phyloP scores from a whole-genome alignment of 2,797 vertebrate species.

The Neostethus bicornis region DNA sequence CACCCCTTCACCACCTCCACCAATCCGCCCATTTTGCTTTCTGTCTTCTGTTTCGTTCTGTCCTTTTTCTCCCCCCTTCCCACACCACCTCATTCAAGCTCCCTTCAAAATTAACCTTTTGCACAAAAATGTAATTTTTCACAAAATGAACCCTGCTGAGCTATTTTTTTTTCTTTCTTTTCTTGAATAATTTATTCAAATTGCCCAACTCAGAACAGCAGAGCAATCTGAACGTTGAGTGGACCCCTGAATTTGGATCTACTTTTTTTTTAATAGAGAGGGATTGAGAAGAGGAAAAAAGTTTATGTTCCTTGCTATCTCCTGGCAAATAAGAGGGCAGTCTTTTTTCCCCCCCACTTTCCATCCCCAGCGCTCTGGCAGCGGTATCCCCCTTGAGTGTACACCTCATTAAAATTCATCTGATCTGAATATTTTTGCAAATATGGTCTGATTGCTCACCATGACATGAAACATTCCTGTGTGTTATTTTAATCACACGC shows the following conservation, averaged over 20 bases:
- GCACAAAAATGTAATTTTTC: slow-evolving; percentile 99
- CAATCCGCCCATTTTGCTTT: slow-evolving; percentile 41
- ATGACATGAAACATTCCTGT: slow-evolving; percentile 91
- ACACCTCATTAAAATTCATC: slow-evolving; percentile 99
- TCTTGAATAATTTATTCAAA: slow-evolving; percentile 99
- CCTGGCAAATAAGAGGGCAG: slow-evolving; percentile 96
- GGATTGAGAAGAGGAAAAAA: slow-evolving; percentile 75
- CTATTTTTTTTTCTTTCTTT: slow-evolving; percentile 78
- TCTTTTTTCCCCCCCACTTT: slow-evolving; percentile 55
- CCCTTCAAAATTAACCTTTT: slow-evolving; percentile 99
- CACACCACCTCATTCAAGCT: slow-evolving; percentile 94
- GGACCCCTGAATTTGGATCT: slow-evolving; percentile 92
- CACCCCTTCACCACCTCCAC: slow-evolving; percentile 83
- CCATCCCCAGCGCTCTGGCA: slow-evolving; percentile 76
- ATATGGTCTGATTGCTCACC: slow-evolving; percentile 97
- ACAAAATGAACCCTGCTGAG: slow-evolving; percentile 99
- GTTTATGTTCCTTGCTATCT: slow-evolving; percentile 97
- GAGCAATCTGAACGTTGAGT: slow-evolving; percentile 97
- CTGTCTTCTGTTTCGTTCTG: slow-evolving; percentile 84
- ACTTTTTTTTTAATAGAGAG: slow-evolving; percentile 46
- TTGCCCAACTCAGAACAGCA: slow-evolving; percentile 99
- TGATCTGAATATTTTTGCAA: slow-evolving; percentile 99
- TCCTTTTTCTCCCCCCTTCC: slow-evolving; percentile 62
- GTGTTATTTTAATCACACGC: slow-evolving; percentile 93
- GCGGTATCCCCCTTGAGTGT: slow-evolving; percentile 93